These are phyloP conservation scores for Pterostichus niger DNA, from an alignment of 2,888 invertebrate genomes.

Conservation along the genomic window DNA sequence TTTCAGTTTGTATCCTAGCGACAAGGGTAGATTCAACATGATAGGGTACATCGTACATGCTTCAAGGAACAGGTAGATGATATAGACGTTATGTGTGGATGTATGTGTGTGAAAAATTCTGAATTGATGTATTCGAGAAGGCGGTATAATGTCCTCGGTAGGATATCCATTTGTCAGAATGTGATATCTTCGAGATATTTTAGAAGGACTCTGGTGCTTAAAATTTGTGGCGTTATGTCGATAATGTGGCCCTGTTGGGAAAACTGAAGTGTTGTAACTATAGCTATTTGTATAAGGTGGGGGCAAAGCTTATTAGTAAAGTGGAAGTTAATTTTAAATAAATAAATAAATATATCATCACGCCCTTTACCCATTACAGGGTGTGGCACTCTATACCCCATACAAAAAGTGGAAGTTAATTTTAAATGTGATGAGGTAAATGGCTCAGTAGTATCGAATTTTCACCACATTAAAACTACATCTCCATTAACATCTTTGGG, in stretches of 20 bases:
- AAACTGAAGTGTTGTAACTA: background rate
- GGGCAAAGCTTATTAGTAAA: background rate
- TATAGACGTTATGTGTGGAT: background rate
- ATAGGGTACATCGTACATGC: constrained; percentile 5
- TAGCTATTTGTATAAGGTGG: background rate
- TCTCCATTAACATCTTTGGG: too few relatives aligned
- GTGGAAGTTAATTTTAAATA: too few relatives aligned
- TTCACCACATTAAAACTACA: too few relatives aligned
- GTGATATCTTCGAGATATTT: background rate
- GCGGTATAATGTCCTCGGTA: constrained; percentile 48
- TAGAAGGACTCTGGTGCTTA: too few relatives aligned
- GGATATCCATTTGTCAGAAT: constrained; percentile 57
- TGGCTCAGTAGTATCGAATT: too few relatives aligned
- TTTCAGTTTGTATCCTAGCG: constrained; percentile 26
- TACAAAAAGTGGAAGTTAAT: too few relatives aligned
- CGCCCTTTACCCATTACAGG: too few relatives aligned
- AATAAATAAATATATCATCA: too few relatives aligned
- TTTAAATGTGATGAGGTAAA: too few relatives aligned
- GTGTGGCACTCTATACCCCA: too few relatives aligned
- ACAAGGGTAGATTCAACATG: constrained; percentile 30
- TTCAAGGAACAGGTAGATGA: constrained; percentile 22
- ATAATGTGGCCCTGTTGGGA: too few relatives aligned
- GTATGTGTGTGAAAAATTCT: constrained; percentile 3
- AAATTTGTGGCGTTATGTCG: too few relatives aligned
- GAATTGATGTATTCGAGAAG: constrained; percentile 57